Conservation (phyloP, 2,888 invertebrate genomes). For the Odontothrips loti region DNA sequence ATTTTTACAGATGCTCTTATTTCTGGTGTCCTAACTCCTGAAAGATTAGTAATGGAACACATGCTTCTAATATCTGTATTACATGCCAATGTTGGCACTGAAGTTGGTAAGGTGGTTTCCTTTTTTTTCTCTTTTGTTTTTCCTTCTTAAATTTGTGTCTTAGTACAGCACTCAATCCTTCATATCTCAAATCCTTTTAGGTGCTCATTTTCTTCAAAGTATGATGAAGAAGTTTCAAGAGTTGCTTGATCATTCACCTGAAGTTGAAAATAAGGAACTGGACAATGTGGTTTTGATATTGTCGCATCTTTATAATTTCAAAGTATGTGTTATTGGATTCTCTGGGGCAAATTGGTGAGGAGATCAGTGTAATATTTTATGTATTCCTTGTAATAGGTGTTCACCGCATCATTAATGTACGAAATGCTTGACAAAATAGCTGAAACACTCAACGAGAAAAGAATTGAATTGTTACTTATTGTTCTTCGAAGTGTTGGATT, state of each 20-base stretch:
- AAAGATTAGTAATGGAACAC: slow-evolving; percentile 77
- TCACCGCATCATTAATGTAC: slow-evolving; percentile 70
- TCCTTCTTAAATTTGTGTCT: not conserved
- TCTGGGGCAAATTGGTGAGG: slow-evolving; percentile 23
- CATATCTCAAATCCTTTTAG: slow-evolving; percentile 45
- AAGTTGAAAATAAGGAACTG: slow-evolving; percentile 69
- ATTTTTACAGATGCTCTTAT: slow-evolving; percentile 69
- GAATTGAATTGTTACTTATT: slow-evolving; percentile 76
- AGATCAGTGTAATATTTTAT: not conserved
- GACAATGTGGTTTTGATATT: slow-evolving; percentile 77
- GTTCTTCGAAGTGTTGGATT: slow-evolving; percentile 78
- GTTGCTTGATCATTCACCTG: slow-evolving; percentile 51
- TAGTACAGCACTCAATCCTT: not conserved
- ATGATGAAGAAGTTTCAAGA: slow-evolving; percentile 64
- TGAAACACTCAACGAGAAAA: slow-evolving; percentile 65
- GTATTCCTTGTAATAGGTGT: slow-evolving; percentile 56
- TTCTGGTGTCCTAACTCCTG: slow-evolving; percentile 58
- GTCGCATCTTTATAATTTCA: slow-evolving; percentile 82
- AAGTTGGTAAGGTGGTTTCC: slow-evolving; percentile 64
- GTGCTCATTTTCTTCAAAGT: slow-evolving; percentile 77
- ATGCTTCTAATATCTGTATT: slow-evolving; percentile 75
- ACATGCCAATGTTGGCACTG: slow-evolving; percentile 85
- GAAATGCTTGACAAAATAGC: slow-evolving; percentile 69
- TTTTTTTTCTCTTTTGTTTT: not conserved
- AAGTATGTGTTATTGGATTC: slow-evolving; percentile 52